Conservation (phyloP, 2,888 invertebrate species). For the Tribolium freemani region DNA sequence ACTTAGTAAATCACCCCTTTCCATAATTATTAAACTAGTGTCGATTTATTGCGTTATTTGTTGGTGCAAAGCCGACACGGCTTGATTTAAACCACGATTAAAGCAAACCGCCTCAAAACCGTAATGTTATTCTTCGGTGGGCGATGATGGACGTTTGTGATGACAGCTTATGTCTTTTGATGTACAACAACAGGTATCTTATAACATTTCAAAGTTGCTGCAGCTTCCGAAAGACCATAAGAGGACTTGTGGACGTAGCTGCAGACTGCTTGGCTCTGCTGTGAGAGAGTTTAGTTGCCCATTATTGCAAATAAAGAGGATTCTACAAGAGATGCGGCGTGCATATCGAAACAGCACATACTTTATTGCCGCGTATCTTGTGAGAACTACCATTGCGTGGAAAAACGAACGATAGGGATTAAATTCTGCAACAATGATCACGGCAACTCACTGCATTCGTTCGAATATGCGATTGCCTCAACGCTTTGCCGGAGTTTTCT, state of each 20-base stretch:
- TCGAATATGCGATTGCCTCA: slow-evolving; percentile 41
- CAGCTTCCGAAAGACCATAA: slow-evolving; percentile 63
- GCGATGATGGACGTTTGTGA: slow-evolving; percentile 34
- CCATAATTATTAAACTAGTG: slow-evolving; percentile 62
- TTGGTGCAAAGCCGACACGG: slow-evolving; percentile 52
- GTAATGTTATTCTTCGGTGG: slow-evolving; percentile 13
- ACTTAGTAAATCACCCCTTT: slow-evolving; percentile 63
- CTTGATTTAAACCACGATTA: slow-evolving; percentile 13
- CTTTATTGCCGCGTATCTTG: slow-evolving; percentile 64
- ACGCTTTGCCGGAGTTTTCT: slow-evolving; percentile 26
- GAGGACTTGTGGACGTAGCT: slow-evolving; percentile 58
- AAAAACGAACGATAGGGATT: slow-evolving; percentile 55
- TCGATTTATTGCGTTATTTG: slow-evolving; percentile 63
- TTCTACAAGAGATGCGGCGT: slow-evolving; percentile 65
- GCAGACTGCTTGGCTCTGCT: slow-evolving; percentile 66
- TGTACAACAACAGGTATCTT: slow-evolving; percentile 56
- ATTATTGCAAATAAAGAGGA: slow-evolving; percentile 65
- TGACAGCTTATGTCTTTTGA: slow-evolving; percentile 55
- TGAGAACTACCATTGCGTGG: slow-evolving; percentile 62
- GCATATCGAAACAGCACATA: slow-evolving; percentile 64
- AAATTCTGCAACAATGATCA: slow-evolving; percentile 37
- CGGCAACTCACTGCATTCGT: slow-evolving; percentile 21
- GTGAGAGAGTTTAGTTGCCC: slow-evolving; percentile 66
- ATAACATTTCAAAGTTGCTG: slow-evolving; percentile 53
- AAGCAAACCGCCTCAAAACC: neutral